Base-by-base conservation (phyloP, 2,113 vertebrate species). In the Neodon shergylaensis region DNA sequence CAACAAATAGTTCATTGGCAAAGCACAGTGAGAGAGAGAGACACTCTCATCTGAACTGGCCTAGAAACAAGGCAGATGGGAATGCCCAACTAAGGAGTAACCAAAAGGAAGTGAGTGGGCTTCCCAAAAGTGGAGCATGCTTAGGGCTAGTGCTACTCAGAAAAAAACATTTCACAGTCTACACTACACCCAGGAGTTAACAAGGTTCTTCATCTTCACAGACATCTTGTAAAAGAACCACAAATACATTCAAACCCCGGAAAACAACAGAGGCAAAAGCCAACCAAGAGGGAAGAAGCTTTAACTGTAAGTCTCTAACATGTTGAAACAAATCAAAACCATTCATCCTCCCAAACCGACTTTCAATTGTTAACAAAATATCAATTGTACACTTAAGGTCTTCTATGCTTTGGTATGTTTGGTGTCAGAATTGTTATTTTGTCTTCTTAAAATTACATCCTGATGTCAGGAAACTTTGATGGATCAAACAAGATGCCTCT, bases 381-480 rank as follows among this genome's bases (percentile, higher is more conserved):
- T 7, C 52, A n/a, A 86, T 39, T 85, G 52, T 94, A 95, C 88
- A 22, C 33, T 90, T 54, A 79, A 77, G 77, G 24, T 21, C 76
- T 61, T 78, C 84, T 90, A 82, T 44, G 83, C 47, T 74, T 77
- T 12, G 73, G 36, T 52, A 61, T 42, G 83, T 70, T 31, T 89
- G 12, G 28, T 84, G 78, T 90, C 76, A 86, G 92, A 70, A 70
- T 8, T 90, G 5, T 72, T 95, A 52, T 77, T 89, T 94, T 90
- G 88, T 82, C 49, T 68, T 95, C 89, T 89, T 78, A 47, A 95
- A 96, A 91, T 83, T 72, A 95, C 26, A 96, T 77, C 79, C 90
- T 84, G 36, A 90, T 81, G 76, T 85, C 84, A 92, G 54, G 88
- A 94, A 95, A 90, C 65, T 84, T 12, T 84, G 83, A 91, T 87